Evolutionary conservation across 2,113 vertebrate genomes (phyloP), one percentile per base, ranked within the genome.

Genomic region (Paratilapia polleni): DNA sequence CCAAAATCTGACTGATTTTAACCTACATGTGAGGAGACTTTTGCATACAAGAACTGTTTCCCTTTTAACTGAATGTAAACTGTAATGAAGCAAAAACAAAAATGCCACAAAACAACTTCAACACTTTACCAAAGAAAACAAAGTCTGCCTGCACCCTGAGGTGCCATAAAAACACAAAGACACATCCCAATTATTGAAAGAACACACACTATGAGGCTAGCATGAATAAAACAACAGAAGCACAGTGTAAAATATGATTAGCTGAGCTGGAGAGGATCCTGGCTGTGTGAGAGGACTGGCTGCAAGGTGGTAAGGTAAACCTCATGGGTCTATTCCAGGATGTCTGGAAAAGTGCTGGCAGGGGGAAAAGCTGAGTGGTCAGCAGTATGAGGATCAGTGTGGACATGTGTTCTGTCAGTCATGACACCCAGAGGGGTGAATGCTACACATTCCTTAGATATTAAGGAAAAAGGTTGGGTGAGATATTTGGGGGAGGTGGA

Each of bases 381-480:
- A 92, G 94, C 91, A 89, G 91, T 85, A 88, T 12, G 76, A 76
- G 87, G 88, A 94, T 88, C 85, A 81, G 89, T 26, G 56, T 62
- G 79, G 88, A 93, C 94, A 94, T 90, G 89, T 95, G 92, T 91
- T 81, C 84, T 85, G 93, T 94, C 93, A 93, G 76, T 94, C 88
- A 88, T 6, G 77, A 66, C 13, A 22, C 80, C 81, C 76, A 49
- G 47, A 80, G 70, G 26, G 60, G 84, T 68, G 87, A 88, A 36
- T 80, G 79, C 28, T 24, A 63, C 84, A 73, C 85, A 77, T 83
- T 77, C 73, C 63, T 31, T 59, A 47, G 22, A 82, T 78, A 80
- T 68, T 49, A 36, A 61, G 77, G 34, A 56, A 61, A 24, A 64
- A 17, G 58, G 36, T 11, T 60, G 61, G 52, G 4, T 19, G 38